Base-by-base conservation (phyloP, 2,888 invertebrate species). In the Neuroscelio doddi region DNA sequence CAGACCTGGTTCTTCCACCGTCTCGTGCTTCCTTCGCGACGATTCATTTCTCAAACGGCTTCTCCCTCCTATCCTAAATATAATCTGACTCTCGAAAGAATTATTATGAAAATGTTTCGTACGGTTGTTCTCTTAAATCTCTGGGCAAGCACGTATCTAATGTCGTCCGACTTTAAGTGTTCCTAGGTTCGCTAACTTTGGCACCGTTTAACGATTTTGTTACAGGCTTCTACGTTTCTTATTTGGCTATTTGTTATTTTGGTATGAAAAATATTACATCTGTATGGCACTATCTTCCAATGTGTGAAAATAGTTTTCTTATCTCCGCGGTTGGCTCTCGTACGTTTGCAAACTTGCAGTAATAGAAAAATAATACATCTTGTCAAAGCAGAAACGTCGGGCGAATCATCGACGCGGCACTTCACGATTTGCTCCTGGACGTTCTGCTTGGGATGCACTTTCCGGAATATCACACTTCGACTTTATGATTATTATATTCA, bases 401-500 rank as follows among this genome's bases (percentile, higher is more conserved):
- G 21, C 26, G 21, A 16, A 45, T 41, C 24, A 53, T 34, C 49
- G 41, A 27, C 49, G 61, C 61, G 15, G 30, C 34, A 42, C 36
- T 52, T 47, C 12, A 36, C 32, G 49, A 49, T 46, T 59, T 50
- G 51, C 51, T 51, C 34, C n/a, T 46, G n/a, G n/a, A n/a, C n/a
- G n/a, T 53, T 52, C n/a, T 29, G 53, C 61, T 42, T 53, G 16
- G 27, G 30, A 34, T 49, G 61, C 61, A 61, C 42, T 53, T 61
- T 49, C 15, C 8, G 38, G 34, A 44, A 44, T 21, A 14, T 39
- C 47, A 41, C 41, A 47, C 47, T 58, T 46, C 26, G 46, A 27
- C 34, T 10, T 45, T 45, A 24, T 51, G 42, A 10, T 21, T 51
- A 21, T 50, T 9, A 16, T 47, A 16, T 27, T 41, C 34, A 29